Evolutionary conservation across 2,888 invertebrate genomes (phyloP).

Genomic region (Mechanitis messenoides): DNA sequence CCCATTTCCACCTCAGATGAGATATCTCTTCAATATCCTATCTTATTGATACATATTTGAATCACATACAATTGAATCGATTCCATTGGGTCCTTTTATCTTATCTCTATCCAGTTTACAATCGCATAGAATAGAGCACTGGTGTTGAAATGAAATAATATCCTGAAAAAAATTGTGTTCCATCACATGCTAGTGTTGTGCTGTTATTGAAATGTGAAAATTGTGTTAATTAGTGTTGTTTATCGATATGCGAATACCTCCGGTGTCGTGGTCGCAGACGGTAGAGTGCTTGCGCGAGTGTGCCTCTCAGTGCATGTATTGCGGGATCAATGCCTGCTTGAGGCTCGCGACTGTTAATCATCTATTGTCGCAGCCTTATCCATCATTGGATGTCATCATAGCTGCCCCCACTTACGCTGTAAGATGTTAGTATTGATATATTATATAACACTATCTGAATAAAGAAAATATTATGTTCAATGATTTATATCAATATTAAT

Average conservation of each 20-base stretch:
- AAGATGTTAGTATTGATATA: slow-evolving; percentile 50
- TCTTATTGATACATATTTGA: slow-evolving; percentile 54
- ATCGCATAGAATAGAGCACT: slow-evolving; percentile 33
- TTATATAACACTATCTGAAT: too few species aligned
- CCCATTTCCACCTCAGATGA: slow-evolving; percentile 43
- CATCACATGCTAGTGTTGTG: background rate
- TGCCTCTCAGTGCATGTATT: slow-evolving; percentile 53
- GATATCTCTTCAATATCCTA: slow-evolving; percentile 38
- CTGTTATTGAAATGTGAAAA: slow-evolving; percentile 11
- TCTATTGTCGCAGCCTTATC: slow-evolving; percentile 54
- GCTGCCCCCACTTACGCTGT: slow-evolving; percentile 53
- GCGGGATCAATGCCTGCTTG: slow-evolving; percentile 53
- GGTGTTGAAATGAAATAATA: slow-evolving; percentile 2
- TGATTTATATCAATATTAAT: too few species aligned
- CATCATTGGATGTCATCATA: slow-evolving; percentile 56
- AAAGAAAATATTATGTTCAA: too few species aligned
- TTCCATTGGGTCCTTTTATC: slow-evolving; percentile 49
- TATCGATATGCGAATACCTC: slow-evolving; percentile 43
- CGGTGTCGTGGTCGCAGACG: slow-evolving; percentile 50
- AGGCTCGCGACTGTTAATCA: slow-evolving; percentile 48
- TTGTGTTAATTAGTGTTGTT: slow-evolving; percentile 10
- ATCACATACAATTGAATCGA: slow-evolving; percentile 58
- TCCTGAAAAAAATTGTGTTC: background rate
- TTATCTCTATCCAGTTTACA: slow-evolving; percentile 35
- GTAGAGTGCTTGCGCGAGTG: slow-evolving; percentile 55